phyloP scores from a whole-genome alignment of 1,140 invertebrate species.

The Aphelinus atriplicis region DNA sequence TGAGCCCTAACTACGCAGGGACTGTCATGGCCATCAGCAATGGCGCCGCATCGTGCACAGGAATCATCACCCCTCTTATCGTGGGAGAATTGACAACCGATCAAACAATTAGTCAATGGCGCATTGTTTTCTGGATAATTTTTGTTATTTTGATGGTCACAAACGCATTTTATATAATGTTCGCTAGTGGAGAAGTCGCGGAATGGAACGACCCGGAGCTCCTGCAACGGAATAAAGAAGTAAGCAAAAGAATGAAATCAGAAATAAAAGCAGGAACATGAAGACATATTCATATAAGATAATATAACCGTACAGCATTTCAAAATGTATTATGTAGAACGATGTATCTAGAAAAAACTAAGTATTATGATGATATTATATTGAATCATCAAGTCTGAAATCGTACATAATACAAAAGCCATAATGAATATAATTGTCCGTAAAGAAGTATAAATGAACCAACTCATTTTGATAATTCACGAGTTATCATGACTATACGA shows the following conservation, averaged over 20 bases:
- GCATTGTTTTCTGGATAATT: conserved; percentile 84
- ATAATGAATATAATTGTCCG: too few relatives aligned
- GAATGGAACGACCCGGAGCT: conserved; percentile 72
- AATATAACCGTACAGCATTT: conserved; percentile 7
- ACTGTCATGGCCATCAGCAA: conserved; percentile 87
- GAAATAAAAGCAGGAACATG: neutral
- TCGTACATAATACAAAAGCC: too few relatives aligned
- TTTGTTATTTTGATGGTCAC: conserved; percentile 78
- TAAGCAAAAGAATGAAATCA: conserved; percentile 9
- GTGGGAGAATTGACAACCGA: conserved; percentile 80
- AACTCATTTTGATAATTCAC: too few relatives aligned
- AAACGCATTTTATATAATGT: conserved; percentile 77
- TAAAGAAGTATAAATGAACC: too few relatives aligned
- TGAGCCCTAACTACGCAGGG: conserved; percentile 84
- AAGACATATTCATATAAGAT: neutral
- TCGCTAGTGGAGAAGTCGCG: conserved; percentile 77
- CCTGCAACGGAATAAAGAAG: conserved; percentile 31
- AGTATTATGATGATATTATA: too few relatives aligned
- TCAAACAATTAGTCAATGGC: conserved; percentile 79
- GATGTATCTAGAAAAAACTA: neutral
- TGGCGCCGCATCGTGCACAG: conserved; percentile 83
- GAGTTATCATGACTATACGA: too few relatives aligned
- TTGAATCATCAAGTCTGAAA: too few relatives aligned
- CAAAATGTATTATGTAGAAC: neutral
- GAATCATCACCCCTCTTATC: conserved; percentile 81